Percentiles rank a stretch among this genome's conserved stretches.
Evolutionary conservation across 2,888 invertebrate species (phyloP).

Genomic region (Aelia acuminata): DNA sequence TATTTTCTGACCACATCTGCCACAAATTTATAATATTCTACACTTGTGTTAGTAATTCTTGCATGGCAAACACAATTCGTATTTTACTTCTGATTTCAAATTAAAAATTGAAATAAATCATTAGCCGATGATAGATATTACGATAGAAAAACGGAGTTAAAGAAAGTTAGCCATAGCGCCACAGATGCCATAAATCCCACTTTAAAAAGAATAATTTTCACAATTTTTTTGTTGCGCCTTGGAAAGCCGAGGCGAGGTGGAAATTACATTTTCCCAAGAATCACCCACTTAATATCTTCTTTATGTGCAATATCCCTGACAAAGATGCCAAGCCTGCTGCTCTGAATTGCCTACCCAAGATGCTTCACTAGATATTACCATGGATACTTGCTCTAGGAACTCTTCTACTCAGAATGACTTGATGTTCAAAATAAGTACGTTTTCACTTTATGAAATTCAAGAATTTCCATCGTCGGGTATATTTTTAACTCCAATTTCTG

Average conservation of each 20-base stretch:
- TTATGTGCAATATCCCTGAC: conserved; percentile 40
- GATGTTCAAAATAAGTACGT: neutral
- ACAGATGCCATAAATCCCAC: neutral
- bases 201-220: conserved; percentile 15
- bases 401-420: neutral
- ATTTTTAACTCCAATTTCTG: too few species aligned
- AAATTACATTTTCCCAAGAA: conserved; percentile 18
- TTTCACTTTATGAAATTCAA: neutral
- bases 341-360: neutral
- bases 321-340: neutral
- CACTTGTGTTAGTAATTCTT: too few species aligned
- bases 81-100: neutral
- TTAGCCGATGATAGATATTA: neutral
- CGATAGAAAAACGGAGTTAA: neutral
- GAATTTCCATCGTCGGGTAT: neutral
- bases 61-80: too few species aligned
- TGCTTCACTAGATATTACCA: neutral
- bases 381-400: neutral
- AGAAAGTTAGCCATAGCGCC: neutral
- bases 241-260: neutral
- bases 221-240: neutral
- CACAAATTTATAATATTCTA: too few species aligned
- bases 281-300: conserved; percentile 22
- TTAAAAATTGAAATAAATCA: neutral
- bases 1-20: too few species aligned